phyloP scores from a whole-genome alignment of 1,140 invertebrate species.

The Limonius californicus region DNA sequence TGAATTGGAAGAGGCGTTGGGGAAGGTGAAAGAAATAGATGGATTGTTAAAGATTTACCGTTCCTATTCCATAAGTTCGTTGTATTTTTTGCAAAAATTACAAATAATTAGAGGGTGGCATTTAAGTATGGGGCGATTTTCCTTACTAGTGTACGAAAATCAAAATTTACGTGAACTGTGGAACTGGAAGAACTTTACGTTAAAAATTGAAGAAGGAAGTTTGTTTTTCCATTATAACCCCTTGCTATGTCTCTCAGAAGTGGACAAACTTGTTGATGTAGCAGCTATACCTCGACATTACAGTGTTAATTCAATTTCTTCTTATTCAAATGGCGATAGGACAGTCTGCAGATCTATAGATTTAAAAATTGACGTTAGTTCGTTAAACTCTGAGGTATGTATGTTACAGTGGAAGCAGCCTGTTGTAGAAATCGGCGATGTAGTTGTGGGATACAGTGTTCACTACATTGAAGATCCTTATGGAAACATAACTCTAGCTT shows the following conservation, averaged over 20 bases:
- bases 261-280: conserved; percentile 53
- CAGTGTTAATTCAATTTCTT: conserved; percentile 51
- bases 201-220: conserved; percentile 45
- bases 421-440: conserved; percentile 62
- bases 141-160: conserved; percentile 70
- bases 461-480: conserved; percentile 52
- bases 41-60: conserved; percentile 77
- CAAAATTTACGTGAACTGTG: conserved; percentile 65
- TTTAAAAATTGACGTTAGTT: conserved; percentile 44
- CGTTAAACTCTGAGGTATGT: conserved; percentile 36
- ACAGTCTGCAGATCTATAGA: conserved; percentile 65
- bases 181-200: conserved; percentile 44
- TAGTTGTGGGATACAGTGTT: conserved; percentile 76
- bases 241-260: conserved; percentile 65
- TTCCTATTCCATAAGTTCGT: conserved; percentile 74
- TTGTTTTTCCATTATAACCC: conserved; percentile 74
- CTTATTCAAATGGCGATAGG: conserved; percentile 75
- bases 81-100: conserved; percentile 81
- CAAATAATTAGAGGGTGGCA: conserved; percentile 45
- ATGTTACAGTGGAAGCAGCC: conserved; percentile 55
- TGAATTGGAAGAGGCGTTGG: conserved; percentile 72
- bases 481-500: conserved; percentile 60
- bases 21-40: conserved; percentile 74
- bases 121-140: conserved; percentile 54
- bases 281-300: conserved; percentile 16